Conservation (phyloP, 1,140 invertebrate genomes). For the Drosophila azteca region DNA sequence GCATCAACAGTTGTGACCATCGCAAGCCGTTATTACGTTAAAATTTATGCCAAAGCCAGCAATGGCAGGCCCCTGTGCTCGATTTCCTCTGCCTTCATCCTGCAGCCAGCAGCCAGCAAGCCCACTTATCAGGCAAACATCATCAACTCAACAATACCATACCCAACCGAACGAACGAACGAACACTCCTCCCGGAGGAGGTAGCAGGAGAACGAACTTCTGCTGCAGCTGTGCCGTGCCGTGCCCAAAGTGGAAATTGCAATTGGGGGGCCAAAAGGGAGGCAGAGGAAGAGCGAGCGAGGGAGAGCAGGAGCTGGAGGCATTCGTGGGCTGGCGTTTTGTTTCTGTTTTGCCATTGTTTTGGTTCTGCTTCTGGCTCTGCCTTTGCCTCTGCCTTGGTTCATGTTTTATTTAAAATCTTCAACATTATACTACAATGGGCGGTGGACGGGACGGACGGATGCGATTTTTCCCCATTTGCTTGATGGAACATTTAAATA, state of each 20-base stretch:
- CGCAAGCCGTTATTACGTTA: conserved; percentile 40
- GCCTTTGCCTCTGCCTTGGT: conserved; percentile 7
- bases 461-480: conserved; percentile 59
- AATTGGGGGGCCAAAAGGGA: conserved; percentile 65
- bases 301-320: background rate
- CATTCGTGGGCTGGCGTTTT: background rate
- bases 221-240: conserved; percentile 34
- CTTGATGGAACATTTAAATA: conserved; percentile 68
- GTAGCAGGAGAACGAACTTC: conserved; percentile 19
- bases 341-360: conserved; percentile 44
- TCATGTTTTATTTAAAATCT: conserved; percentile 75
- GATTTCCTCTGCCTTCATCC: too few relatives aligned
- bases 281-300: conserved; percentile 2
- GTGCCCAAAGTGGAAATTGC: conserved; percentile 67
- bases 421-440: conserved; percentile 73
- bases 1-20: conserved; percentile 11
- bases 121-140: conserved; percentile 70
- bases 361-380: conserved; percentile 19
- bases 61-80: conserved; percentile 1
- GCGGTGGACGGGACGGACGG: conserved; percentile 24
- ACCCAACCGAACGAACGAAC: conserved; percentile 34
- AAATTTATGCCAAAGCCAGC: conserved; percentile 52
- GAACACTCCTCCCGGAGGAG: background rate
- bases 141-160: conserved; percentile 43
- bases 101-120: conserved; percentile 28